Evolutionary conservation across 2,797 vertebrate species (phyloP).

Genomic region (Sebastes miniatus): DNA sequence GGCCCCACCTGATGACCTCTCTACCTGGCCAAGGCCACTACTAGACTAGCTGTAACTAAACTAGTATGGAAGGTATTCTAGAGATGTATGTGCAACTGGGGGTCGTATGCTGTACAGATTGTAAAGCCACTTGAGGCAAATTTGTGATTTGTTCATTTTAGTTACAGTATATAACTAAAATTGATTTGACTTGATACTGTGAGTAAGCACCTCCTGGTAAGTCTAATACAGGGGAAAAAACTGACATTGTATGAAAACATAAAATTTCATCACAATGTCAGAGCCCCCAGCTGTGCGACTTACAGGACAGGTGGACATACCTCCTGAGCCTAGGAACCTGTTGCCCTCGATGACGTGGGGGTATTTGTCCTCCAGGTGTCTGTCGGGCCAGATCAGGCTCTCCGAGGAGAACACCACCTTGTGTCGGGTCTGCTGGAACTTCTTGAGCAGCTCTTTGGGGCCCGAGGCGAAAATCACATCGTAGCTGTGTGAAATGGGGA

Average conservation of each 20-base stretch:
- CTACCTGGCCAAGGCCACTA: fast-evolving
- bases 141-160: neutral
- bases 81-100: too few species aligned
- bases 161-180: neutral
- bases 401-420: constrained; percentile 94
- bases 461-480: constrained; percentile 93
- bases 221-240: neutral
- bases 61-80: too few species aligned
- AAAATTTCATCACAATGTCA: neutral
- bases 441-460: constrained; percentile 92
- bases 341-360: constrained; percentile 90
- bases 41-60: too few species aligned
- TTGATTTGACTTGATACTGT: neutral
- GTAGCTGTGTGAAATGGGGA: constrained; percentile 78
- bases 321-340: constrained; percentile 90
- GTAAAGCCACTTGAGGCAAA: neutral
- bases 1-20: too few species aligned
- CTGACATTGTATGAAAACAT: neutral
- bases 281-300: neutral
- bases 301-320: constrained; percentile 27
- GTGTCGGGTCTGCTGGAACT: constrained; percentile 91
- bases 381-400: constrained; percentile 92
- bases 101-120: neutral
- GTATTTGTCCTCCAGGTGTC: constrained; percentile 92
- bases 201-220: neutral